Base-by-base conservation (phyloP, 2,888 invertebrate species). In the Busseola fusca region DNA sequence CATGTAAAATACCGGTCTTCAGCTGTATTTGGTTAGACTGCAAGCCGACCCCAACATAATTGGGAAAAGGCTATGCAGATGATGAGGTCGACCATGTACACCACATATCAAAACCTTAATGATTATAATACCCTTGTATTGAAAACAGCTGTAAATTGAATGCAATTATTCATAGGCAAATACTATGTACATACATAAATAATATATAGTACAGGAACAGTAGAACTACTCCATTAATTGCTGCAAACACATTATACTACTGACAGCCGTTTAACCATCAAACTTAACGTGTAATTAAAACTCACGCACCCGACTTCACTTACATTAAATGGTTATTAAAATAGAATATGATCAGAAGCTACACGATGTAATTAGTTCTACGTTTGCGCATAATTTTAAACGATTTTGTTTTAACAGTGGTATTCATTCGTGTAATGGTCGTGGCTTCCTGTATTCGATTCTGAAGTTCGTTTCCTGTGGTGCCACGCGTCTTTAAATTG, bases 361-460 rank as follows among this genome's bases (percentile, higher is more conserved):
- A 56, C 72, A 77, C 73, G 70, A 68, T 74, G 73, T 84, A 84
- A 83, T 82, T 81, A 81, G 62, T 77, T 73, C 69, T 75, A 66
- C 78, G 78, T 84, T 84, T 80, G 84, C 74, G 75, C 69, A 75
- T 85, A 80, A 82, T 76, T 82, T 82, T 82, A 85, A 85, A 85
- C 57, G 68, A 78, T 84, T 86, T 84, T 83, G 74, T 71, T 81
- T 64, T 67, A 76, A 48, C 45, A 70, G 78, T 70, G 78, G 60
- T 66, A 50, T 79, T 67, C 45, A 25, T 74, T 74, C 16, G 30
- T 18, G 37, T 78, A 78, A 52, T 74, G 57, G 40, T 30, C 3
- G 10, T 16, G 6, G 73, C 73, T 74, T 74, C 77, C 73, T 77
- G 73, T 69, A 18, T 60, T 76, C 48, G 52, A 76, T 76, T 59